Evolutionary conservation across 2,797 vertebrate genomes (phyloP).

Genomic region (Yasuhikotakia modesta): DNA sequence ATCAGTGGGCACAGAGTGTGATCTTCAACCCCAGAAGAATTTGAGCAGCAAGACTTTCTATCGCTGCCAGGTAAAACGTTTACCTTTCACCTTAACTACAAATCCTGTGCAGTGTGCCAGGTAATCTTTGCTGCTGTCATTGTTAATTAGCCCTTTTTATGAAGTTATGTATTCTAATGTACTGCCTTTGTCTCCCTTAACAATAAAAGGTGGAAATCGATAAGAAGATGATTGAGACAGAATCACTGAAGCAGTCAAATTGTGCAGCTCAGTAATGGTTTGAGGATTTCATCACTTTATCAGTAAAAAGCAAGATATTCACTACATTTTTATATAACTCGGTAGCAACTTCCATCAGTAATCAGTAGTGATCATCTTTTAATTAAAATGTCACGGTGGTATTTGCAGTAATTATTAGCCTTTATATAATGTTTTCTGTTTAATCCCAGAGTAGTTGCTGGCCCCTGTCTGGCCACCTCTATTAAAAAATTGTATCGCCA

Average conservation of each 20-base stretch:
- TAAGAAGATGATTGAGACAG: conserved; percentile 90
- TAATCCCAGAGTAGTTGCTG: no score
- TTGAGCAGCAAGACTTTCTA: conserved; percentile 86
- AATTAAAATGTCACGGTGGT: no score
- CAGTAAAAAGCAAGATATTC: not conserved
- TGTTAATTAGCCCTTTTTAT: not conserved
- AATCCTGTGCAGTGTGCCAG: not conserved
- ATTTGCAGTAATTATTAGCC: no score
- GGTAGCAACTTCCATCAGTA: no score
- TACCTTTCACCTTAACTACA: not conserved
- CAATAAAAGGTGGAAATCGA: conserved; percentile 91
- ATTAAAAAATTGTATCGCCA: no score
- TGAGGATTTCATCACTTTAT: conserved; percentile 3
- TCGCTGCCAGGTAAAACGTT: conserved; percentile 84
- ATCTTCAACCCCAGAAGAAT: conserved; percentile 93
- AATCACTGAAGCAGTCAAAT: conserved; percentile 81
- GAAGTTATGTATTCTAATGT: not conserved
- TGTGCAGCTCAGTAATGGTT: conserved; percentile 86
- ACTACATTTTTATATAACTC: no score
- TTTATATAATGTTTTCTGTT: no score
- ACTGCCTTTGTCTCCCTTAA: not conserved
- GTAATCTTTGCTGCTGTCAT: not conserved
- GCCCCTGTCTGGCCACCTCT: no score
- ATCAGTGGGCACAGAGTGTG: conserved; percentile 86
- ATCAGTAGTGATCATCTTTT: no score